phyloP scores from a whole-genome alignment of 2,888 invertebrate species.

The Protophormia terraenovae region DNA sequence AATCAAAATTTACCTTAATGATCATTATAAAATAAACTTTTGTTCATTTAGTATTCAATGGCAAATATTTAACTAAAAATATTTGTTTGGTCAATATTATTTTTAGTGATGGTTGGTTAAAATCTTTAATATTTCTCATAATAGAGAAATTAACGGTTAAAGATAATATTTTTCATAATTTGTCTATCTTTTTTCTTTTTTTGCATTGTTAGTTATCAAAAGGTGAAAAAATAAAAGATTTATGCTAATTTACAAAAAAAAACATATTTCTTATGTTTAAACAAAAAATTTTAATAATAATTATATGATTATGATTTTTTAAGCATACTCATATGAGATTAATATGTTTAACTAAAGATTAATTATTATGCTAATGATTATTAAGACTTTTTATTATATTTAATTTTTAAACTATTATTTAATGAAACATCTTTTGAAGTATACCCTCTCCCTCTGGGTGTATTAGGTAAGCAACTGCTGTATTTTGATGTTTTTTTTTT shows the following conservation, averaged over 20 bases:
- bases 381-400: background rate
- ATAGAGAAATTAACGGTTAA: slow-evolving; percentile 19
- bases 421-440: background rate
- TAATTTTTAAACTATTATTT: background rate
- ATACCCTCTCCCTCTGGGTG: no score
- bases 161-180: background rate
- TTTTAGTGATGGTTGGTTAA: background rate
- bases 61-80: background rate
- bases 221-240: background rate
- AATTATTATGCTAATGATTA: background rate
- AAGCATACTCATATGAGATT: background rate
- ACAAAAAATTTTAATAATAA: background rate
- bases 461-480: no score
- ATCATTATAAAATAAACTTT: background rate
- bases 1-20: background rate
- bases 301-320: background rate
- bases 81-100: background rate
- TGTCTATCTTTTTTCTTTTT: no score
- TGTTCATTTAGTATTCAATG: background rate
- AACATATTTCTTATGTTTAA: background rate
- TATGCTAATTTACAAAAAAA: background rate
- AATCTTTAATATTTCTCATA: background rate
- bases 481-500: background rate
- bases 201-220: background rate
- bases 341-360: background rate